Evolutionary conservation across 2,113 vertebrate species (phyloP), one percentile per base, ranked within the genome.

Genomic region (Hippocampus zosterae): DNA sequence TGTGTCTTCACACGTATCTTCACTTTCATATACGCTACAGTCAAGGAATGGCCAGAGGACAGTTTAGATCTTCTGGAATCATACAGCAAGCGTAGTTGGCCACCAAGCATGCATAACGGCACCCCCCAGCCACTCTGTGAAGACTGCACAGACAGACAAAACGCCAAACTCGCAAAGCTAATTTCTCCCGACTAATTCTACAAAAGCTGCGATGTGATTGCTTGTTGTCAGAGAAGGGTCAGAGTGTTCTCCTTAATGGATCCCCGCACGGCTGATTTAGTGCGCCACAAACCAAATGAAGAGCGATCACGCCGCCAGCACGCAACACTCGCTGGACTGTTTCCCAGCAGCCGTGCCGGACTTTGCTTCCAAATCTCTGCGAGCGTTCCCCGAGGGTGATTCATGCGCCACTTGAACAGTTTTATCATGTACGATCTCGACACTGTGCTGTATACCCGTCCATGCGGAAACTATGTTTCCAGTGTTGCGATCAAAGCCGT

Each of bases 181-280:
- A 52, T 53, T n/a, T 10, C 52, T 53, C 52, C 52, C 9, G 21
- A n/a, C 50, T 53, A 21, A 9, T 53, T n/a, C 8, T 53, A 53
- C 52, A n/a, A 53, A n/a, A 16, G 48, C 48, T 18, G 48, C 48
- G 48, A 5, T 0, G 50, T n/a, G 52, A 53, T 53, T 21, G 52
- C 52, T 53, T 53, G 21, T 53, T n/a, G 52, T 53, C 52, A 9
- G 12, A 4, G 42, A 15, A 52, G 19, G 57, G 72, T 84, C 73
- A 73, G 57, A 71, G 61, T 56, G 69, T 73, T 67, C 65, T 44
- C 23, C 48, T 37, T 76, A 70, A 77, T 60, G 74, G 65, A 79
- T 79, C 48, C 48, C 63, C 61, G 69, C 71, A 72, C 11, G 67
- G 65, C 42, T 79, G 76, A 85, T 80, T 84, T 75, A 85, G 68